Conservation (phyloP, 2,888 invertebrate species). For the Caradrina clavipalpis region DNA sequence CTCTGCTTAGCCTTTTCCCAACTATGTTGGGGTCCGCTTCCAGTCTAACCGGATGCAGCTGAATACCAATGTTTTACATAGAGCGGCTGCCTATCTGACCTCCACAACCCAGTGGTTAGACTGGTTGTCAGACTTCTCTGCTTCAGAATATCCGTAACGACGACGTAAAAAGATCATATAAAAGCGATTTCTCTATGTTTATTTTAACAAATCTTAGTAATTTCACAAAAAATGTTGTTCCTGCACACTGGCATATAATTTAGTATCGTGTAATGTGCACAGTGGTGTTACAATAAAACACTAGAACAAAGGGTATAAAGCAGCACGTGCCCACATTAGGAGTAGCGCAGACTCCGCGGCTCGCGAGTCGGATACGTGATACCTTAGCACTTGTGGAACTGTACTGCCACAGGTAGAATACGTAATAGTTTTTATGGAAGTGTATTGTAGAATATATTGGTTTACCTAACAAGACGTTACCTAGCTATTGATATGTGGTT, state of each 20-base stretch:
- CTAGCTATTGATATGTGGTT: background rate
- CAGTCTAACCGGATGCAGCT: too few relatives aligned
- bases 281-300: conserved; percentile 39
- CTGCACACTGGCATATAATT: background rate
- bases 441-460: conserved; percentile 10
- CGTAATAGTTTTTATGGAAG: background rate
- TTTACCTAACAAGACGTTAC: background rate
- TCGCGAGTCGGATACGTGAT: conserved; percentile 25
- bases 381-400: conserved; percentile 7
- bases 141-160: too few relatives aligned
- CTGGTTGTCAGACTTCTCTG: too few relatives aligned
- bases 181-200: background rate
- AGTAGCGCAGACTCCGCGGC: conserved; percentile 26
- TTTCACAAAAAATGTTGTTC: background rate
- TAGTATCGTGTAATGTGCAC: conserved; percentile 11
- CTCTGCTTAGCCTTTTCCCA: too few relatives aligned
- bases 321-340: conserved; percentile 40
- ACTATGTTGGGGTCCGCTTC: too few relatives aligned
- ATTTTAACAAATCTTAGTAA: background rate
- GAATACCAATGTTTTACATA: too few relatives aligned
- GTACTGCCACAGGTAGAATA: conserved; percentile 6
- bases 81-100: too few relatives aligned
- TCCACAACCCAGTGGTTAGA: too few relatives aligned
- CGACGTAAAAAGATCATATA: too few relatives aligned
- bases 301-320: conserved; percentile 36